Percentiles rank a stretch among this genome's conserved stretches.
Conservation (phyloP, 2,113 vertebrate genomes). For the Thunnus maccoyii region DNA sequence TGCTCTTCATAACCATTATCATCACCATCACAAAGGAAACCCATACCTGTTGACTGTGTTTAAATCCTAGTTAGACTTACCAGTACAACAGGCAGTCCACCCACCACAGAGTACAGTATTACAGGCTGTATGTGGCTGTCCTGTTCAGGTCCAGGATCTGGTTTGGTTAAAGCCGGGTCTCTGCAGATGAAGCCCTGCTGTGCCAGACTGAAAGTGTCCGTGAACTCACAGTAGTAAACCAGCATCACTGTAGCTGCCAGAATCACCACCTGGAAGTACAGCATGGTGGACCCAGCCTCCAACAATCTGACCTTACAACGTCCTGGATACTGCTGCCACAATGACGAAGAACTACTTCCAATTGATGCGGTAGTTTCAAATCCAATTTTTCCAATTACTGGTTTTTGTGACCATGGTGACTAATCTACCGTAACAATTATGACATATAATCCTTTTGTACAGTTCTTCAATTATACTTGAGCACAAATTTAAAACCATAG, state of each 20-base stretch:
- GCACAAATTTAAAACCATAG: neutral
- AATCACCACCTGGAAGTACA: slow-evolving; percentile 96
- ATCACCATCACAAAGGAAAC: neutral
- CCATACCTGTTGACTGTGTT: no score
- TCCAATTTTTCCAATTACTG: neutral
- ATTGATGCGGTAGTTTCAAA: no score
- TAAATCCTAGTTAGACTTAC: slow-evolving; percentile 79
- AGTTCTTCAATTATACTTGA: neutral
- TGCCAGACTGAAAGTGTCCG: slow-evolving; percentile 92
- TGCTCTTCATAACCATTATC: no score
- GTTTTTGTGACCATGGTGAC: neutral
- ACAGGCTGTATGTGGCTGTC: slow-evolving; percentile 89
- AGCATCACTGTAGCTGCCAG: slow-evolving; percentile 92
- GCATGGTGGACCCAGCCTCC: slow-evolving; percentile 80
- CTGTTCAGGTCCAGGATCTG: slow-evolving; percentile 92
- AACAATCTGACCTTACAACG: neutral
- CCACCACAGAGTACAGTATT: slow-evolving; percentile 90
- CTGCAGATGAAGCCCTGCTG: slow-evolving; percentile 93
- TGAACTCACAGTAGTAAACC: slow-evolving; percentile 95
- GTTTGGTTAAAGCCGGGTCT: slow-evolving; percentile 89
- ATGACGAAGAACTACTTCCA: neutral
- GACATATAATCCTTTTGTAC: neutral
- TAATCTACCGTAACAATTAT: neutral
- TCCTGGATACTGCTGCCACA: slow-evolving; percentile 3
- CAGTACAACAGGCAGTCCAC: slow-evolving; percentile 90